Conservation (phyloP, 2,888 invertebrate species). For the Smittia aterrima region DNA sequence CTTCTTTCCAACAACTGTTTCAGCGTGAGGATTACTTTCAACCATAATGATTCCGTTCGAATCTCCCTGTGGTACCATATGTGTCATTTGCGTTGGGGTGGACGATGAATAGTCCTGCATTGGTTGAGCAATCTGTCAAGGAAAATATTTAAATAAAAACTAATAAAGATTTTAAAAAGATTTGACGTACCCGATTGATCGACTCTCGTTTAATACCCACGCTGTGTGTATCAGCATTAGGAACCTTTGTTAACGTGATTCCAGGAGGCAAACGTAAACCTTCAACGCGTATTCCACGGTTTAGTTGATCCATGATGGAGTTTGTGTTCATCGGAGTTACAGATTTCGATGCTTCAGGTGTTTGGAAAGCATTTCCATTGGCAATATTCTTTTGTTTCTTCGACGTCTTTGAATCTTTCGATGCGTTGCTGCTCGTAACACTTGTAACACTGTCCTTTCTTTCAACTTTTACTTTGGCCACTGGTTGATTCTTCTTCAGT, state of each 20-base stretch:
- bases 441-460: conserved; percentile 43
- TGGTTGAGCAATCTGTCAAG: conserved; percentile 44
- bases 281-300: conserved; percentile 58
- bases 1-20: conserved; percentile 53
- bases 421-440: conserved; percentile 36
- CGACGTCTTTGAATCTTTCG: conserved; percentile 22
- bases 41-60: conserved; percentile 52
- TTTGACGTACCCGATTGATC: conserved; percentile 51
- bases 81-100: neutral
- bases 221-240: conserved; percentile 55
- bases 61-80: neutral
- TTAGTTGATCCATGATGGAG: conserved; percentile 54
- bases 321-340: conserved; percentile 44
- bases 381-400: conserved; percentile 28
- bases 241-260: conserved; percentile 75
- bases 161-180: neutral
- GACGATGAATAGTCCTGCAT: conserved; percentile 39
- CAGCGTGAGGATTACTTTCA: conserved; percentile 45
- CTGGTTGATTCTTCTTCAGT: conserved; percentile 42
- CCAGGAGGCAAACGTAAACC: conserved; percentile 71
- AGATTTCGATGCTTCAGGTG: neutral
- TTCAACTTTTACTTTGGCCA: conserved; percentile 43
- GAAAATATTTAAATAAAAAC: conserved; percentile 18
- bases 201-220: conserved; percentile 49
- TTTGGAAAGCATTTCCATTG: neutral